Conservation (phyloP, 2,113 vertebrate genomes). For the Hippocampus mohnikei region DNA sequence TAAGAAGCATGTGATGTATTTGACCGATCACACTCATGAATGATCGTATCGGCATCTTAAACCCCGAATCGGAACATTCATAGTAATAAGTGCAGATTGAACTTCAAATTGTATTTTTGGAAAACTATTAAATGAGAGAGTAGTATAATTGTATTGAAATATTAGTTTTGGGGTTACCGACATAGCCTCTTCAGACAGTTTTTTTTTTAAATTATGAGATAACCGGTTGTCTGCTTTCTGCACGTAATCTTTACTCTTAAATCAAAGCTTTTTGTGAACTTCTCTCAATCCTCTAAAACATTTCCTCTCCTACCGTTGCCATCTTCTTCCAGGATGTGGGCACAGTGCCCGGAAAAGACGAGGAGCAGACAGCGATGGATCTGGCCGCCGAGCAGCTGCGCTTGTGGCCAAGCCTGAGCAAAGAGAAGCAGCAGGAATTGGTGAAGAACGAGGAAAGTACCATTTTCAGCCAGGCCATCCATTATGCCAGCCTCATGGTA, state of each 20-base stretch:
- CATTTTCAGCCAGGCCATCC: conserved; percentile 97
- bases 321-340: conserved; percentile 66
- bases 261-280: background rate
- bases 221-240: background rate
- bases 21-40: no score
- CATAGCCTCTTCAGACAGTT: no score
- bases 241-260: background rate
- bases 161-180: no score
- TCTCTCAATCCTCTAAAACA: background rate
- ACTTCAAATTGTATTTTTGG: no score
- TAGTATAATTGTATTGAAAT: background rate
- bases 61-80: no score
- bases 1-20: no score
- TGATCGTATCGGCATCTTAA: no score
- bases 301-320: background rate
- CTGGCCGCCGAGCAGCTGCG: conserved; percentile 90
- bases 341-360: conserved; percentile 27
- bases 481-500: conserved; percentile 98
- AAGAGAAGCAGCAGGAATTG: conserved; percentile 87
- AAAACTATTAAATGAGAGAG: no score
- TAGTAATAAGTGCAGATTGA: no score
- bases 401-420: conserved; percentile 83
- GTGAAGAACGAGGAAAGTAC: conserved; percentile 95
- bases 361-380: conserved; percentile 90
- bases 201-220: background rate